These are phyloP conservation scores for Leptonema lineaticorne DNA, from an alignment of 1,140 invertebrate genomes.

Conservation along the genomic window DNA sequence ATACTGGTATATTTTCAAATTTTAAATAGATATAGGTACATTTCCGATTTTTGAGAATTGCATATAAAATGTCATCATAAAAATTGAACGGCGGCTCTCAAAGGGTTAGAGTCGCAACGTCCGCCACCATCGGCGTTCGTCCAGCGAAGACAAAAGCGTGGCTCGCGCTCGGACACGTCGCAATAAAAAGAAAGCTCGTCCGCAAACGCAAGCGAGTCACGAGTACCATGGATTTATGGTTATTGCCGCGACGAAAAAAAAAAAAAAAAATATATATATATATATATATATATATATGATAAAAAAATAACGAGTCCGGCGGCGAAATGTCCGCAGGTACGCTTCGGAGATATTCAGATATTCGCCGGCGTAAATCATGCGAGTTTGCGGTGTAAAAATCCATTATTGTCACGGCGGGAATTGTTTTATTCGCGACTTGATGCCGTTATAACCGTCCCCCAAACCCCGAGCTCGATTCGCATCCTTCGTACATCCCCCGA, in stretches of 20 bases:
- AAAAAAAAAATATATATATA: too few relatives aligned
- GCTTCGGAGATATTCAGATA: conserved; percentile 34
- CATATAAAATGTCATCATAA: too few relatives aligned
- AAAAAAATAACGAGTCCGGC: too few relatives aligned
- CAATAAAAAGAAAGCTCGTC: conserved; percentile 28
- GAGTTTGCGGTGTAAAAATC: conserved; percentile 11
- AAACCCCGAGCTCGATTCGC: too few relatives aligned
- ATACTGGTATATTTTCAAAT: too few relatives aligned
- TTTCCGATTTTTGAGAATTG: too few relatives aligned
- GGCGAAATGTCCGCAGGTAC: conserved; percentile 25
- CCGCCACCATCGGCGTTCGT: conserved; percentile 33
- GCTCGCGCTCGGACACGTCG: conserved; percentile 3
- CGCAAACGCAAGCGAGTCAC: conserved; percentile 32
- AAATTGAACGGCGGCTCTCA: background rate
- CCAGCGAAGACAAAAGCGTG: conserved; percentile 35
- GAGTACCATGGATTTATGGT: conserved; percentile 39
- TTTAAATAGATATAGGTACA: too few relatives aligned
- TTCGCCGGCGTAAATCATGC: conserved; percentile 38
- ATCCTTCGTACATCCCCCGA: too few relatives aligned
- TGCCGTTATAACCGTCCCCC: too few relatives aligned
- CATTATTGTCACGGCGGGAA: background rate
- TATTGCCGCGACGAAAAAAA: conserved; percentile 39
- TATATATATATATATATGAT: too few relatives aligned
- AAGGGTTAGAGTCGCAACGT: conserved; percentile 5
- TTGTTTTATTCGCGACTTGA: too few relatives aligned